phyloP scores from a whole-genome alignment of 2,113 vertebrate species.

The Rhombomys opimus region DNA sequence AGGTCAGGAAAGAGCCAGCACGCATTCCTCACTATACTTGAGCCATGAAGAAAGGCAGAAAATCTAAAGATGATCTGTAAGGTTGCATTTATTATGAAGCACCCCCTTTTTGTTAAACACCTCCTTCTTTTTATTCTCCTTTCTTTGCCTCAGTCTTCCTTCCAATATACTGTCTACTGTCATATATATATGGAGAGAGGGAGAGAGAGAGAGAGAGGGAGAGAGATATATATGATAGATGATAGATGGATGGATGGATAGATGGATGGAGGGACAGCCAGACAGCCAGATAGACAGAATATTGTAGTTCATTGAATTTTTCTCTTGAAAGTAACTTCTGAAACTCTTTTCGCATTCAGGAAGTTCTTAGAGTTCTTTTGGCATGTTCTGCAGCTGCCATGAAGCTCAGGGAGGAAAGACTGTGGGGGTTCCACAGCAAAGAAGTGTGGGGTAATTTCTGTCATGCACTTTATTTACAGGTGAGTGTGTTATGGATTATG shows the following conservation, averaged over 20 bases:
- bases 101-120: background rate
- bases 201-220: background rate
- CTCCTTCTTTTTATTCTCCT: background rate
- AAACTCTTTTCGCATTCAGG: background rate
- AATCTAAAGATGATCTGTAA: background rate
- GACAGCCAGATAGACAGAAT: background rate
- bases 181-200: too few species aligned
- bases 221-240: background rate
- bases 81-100: background rate
- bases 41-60: background rate
- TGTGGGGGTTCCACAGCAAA: background rate
- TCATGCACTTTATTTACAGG: constrained; percentile 47
- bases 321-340: too few species aligned
- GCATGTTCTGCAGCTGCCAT: background rate
- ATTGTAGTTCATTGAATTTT: background rate
- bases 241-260: background rate
- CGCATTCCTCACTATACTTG: background rate
- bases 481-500: background rate
- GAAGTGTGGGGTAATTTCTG: background rate
- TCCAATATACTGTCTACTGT: background rate
- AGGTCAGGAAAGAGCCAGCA: background rate
- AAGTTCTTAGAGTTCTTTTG: background rate
- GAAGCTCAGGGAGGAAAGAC: background rate
- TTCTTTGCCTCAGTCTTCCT: background rate
- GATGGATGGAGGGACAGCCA: background rate